Conservation (phyloP, 2,113 vertebrate species). For the crab-eating macaque (Macaca fascicularis) region DNA sequence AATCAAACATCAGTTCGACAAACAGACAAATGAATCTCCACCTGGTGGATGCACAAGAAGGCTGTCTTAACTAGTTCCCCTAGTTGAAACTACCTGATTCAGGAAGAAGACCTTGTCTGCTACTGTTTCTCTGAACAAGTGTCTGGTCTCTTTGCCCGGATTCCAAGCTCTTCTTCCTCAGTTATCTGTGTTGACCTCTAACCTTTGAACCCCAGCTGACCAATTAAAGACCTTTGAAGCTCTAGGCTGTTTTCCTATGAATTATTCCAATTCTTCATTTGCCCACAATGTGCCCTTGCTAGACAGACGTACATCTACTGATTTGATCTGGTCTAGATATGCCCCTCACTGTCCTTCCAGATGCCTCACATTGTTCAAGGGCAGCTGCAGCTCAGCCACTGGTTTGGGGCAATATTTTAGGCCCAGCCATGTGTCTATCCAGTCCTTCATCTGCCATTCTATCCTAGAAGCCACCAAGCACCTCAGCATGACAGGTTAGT, state of each 20-base stretch:
- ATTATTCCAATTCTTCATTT: not conserved
- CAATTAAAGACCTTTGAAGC: not conserved
- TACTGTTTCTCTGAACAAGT: not conserved
- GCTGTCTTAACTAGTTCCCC: not conserved
- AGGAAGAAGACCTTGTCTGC: not conserved
- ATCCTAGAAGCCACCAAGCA: not conserved
- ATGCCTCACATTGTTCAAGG: not conserved
- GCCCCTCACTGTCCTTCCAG: not conserved
- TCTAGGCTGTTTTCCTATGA: not conserved
- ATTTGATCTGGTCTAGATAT: not conserved
- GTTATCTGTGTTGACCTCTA: not conserved
- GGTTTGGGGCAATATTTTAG: not conserved
- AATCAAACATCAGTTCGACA: not conserved
- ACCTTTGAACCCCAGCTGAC: not conserved
- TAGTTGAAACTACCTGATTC: not conserved
- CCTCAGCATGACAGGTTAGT: not conserved
- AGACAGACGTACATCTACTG: not conserved
- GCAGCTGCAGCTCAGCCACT: not conserved
- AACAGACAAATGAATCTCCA: not conserved
- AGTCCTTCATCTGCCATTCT: not conserved
- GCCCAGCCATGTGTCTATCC: not conserved
- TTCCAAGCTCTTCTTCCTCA: not conserved
- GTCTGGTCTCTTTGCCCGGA: not conserved
- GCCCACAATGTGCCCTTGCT: too few species aligned
- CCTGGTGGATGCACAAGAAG: not conserved